Evolutionary conservation across 1,140 invertebrate genomes (phyloP).

Genomic region (Drosophila dunni): DNA sequence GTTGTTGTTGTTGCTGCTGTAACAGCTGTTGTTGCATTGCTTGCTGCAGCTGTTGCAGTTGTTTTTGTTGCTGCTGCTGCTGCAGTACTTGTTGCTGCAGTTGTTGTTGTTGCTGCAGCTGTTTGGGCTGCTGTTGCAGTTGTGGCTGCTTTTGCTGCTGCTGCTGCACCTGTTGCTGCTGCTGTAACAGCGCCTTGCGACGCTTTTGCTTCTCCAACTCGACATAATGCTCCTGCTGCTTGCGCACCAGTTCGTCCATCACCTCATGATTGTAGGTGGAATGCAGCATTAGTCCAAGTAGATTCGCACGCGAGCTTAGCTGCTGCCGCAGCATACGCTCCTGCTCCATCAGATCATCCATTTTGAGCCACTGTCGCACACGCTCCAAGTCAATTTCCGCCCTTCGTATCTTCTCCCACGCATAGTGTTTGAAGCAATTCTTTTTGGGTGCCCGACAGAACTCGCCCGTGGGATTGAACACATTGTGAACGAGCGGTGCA

Average conservation of each 20-base stretch:
- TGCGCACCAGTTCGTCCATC: slow-evolving; percentile 87
- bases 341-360: slow-evolving; percentile 98
- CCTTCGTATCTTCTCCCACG: slow-evolving; percentile 97
- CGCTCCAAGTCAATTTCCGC: slow-evolving; percentile 94
- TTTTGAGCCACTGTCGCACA: slow-evolving; percentile 94
- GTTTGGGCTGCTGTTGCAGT: slow-evolving; percentile 49
- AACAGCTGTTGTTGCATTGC: too few species aligned
- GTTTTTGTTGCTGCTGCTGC: neutral
- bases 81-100: slow-evolving; percentile 13
- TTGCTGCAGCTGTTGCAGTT: neutral
- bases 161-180: slow-evolving; percentile 22
- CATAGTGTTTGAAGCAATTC: slow-evolving; percentile 95
- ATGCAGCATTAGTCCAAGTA: slow-evolving; percentile 96
- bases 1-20: too few species aligned
- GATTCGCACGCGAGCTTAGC: slow-evolving; percentile 95
- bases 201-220: slow-evolving; percentile 71
- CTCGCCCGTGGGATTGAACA: slow-evolving; percentile 92
- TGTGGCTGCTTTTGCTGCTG: slow-evolving; percentile 56
- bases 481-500: slow-evolving; percentile 93
- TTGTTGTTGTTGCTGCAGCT: slow-evolving; percentile 9
- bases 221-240: slow-evolving; percentile 72
- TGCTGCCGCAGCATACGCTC: slow-evolving; percentile 94
- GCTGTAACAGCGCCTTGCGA: slow-evolving; percentile 26
- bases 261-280: slow-evolving; percentile 97
- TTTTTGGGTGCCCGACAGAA: slow-evolving; percentile 92